Percentiles rank a stretch among this genome's conserved stretches.
Conservation (phyloP, 2,888 invertebrate genomes). For the Ectemnius cavifrons region DNA sequence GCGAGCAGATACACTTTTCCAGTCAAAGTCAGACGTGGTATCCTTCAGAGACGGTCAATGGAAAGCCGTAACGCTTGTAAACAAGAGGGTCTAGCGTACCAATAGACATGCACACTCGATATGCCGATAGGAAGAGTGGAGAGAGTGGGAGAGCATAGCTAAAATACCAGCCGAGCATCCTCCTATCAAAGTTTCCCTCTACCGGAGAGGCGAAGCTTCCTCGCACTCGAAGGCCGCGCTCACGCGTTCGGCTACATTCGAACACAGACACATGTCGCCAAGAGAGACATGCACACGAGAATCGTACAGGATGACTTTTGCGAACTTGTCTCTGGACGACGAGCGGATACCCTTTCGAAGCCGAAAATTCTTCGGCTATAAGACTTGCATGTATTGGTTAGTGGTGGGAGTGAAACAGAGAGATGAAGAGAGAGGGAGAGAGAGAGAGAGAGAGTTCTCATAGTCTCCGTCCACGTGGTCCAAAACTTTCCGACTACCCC, state of each 20-base stretch:
- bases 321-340: slow-evolving; percentile 41
- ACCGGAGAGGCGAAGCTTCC: not conserved
- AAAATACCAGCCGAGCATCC: slow-evolving; percentile 18
- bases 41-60: not conserved
- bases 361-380: slow-evolving; percentile 29
- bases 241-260: not conserved
- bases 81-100: not conserved
- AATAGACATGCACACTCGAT: not conserved
- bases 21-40: not conserved
- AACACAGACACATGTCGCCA: not conserved
- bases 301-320: slow-evolving; percentile 45
- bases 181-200: slow-evolving; percentile 31
- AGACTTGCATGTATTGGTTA: too few species aligned
- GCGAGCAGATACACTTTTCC: slow-evolving; percentile 1
- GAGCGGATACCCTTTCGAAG: not conserved
- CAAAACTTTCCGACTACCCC: slow-evolving; percentile 8
- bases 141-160: slow-evolving; percentile 8
- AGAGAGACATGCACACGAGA: slow-evolving; percentile 31
- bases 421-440: too few species aligned
- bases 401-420: too few species aligned
- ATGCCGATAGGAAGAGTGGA: not conserved
- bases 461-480: too few species aligned
- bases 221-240: slow-evolving; percentile 24
- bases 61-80: slow-evolving; percentile 2
- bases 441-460: too few species aligned